These are phyloP conservation scores for Ylistrum balloti DNA, from an alignment of 1,140 invertebrate species.

Conservation along the genomic window DNA sequence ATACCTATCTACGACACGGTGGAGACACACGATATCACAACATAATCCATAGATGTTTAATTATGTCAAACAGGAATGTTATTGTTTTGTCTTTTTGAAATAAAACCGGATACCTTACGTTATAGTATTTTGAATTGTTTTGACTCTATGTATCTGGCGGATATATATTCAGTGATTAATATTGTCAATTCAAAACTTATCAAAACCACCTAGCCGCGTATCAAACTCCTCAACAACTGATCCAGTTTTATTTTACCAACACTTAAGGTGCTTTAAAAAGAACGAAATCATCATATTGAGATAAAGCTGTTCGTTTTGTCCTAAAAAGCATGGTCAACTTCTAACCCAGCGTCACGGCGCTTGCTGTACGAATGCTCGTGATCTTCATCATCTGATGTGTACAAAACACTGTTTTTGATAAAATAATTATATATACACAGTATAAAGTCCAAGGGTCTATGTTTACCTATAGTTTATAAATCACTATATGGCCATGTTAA, in stretches of 20 bases:
- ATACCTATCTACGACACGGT: not conserved
- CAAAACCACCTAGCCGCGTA: not conserved
- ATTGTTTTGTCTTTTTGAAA: slow-evolving; percentile 4
- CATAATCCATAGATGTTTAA: not conserved
- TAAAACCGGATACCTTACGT: slow-evolving; percentile 1
- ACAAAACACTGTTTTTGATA: no score
- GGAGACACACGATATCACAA: not conserved
- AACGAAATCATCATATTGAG: not conserved
- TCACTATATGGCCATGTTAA: no score
- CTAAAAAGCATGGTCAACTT: not conserved
- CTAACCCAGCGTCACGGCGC: no score
- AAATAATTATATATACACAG: no score
- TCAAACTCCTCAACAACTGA: not conserved
- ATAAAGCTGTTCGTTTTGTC: not conserved
- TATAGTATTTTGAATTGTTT: not conserved
- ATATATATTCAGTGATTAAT: not conserved
- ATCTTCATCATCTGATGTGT: no score
- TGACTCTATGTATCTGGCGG: not conserved
- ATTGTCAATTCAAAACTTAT: not conserved
- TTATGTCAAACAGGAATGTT: not conserved
- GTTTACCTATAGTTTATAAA: no score
- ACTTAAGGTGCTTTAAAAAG: no score
- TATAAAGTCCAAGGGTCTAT: no score
- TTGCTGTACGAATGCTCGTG: no score
- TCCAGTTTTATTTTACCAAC: not conserved